Base-by-base conservation (phyloP, 2,888 invertebrate species). In the Papilio protenor region DNA sequence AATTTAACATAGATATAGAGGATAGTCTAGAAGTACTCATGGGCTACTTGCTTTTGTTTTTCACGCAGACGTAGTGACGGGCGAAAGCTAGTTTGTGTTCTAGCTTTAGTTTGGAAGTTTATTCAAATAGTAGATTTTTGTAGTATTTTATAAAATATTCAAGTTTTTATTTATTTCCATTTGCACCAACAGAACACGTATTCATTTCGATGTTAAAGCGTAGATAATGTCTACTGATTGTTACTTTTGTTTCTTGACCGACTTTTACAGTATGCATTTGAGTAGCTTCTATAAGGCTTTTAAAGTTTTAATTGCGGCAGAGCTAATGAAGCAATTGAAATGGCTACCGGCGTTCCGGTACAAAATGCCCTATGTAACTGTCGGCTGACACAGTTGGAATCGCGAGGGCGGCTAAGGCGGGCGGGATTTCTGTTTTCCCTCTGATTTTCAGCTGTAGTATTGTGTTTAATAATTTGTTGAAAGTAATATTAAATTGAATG, bases 391-490 rank as follows among this genome's bases (percentile, higher is more conserved):
- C 85, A 85, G 85, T 86, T 87, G 82, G 85, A 83, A 79, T 81
- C 84, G 84, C 84, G 73, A 80, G 80, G 85, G 84, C 87, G 84
- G 81, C 82, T 75, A 84, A 86, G 88, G 85, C 86, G 90, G 87
- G 83, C 82, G 85, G 81, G 73, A 79, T 61, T 72, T 66, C 76
- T 76, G 82, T 73, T 77, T 57, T 75, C 45, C 77, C 78, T 59
- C 64, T 49, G 47, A 23, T 71, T 69, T 76, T 40, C 21, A 45
- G 45, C 21, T 8, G 55, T 73, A 77, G 55, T 73, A 77, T 47
- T 11, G 21, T 21, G 14, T 21, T 49, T 49, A 71, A 52, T 72
- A 3, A 72, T 14, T 52, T 21, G 64, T 61, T 64, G 6, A 23
- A 52, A 49, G 52, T 72, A 64, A 27, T 16, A 49, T 61, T 64